phyloP scores from a whole-genome alignment of 2,797 vertebrate species.

The Oreonectes daqikongensis region DNA sequence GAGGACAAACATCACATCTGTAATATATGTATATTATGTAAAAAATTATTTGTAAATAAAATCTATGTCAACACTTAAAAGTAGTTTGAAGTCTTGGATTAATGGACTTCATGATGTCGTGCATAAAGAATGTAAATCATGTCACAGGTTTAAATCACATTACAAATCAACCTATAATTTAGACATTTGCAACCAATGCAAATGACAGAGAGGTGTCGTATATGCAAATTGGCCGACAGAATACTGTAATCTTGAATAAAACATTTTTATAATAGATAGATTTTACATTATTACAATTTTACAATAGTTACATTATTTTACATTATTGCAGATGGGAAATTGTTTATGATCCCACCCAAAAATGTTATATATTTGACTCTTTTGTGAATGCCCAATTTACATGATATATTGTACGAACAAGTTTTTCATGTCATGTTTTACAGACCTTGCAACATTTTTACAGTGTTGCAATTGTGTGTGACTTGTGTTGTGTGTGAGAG shows the following conservation, averaged over 20 bases:
- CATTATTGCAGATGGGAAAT: too few relatives aligned
- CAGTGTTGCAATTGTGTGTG: slow-evolving; percentile 33
- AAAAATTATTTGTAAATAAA: slow-evolving; percentile 79
- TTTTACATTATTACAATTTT: too few relatives aligned
- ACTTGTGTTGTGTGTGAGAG: slow-evolving; percentile 18
- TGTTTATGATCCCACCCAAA: too few relatives aligned
- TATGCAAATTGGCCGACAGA: background rate
- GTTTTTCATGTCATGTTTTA: slow-evolving; percentile 25
- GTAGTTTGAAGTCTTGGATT: background rate
- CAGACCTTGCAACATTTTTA: background rate
- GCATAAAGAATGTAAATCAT: slow-evolving; percentile 4
- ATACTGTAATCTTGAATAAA: background rate
- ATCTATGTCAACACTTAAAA: slow-evolving; percentile 55
- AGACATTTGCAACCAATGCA: slow-evolving; percentile 14
- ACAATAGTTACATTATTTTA: too few relatives aligned
- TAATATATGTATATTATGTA: slow-evolving; percentile 83
- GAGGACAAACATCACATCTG: slow-evolving; percentile 64
- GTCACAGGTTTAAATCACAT: background rate
- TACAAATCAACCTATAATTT: slow-evolving; percentile 19
- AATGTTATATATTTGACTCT: background rate
- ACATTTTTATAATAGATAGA: too few relatives aligned
- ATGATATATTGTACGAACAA: background rate
- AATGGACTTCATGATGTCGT: background rate
- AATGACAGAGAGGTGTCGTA: background rate
- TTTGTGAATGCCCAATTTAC: background rate